These are phyloP conservation scores for Apus apus DNA, from an alignment of 2,113 vertebrate genomes.

Conservation along the genomic window DNA sequence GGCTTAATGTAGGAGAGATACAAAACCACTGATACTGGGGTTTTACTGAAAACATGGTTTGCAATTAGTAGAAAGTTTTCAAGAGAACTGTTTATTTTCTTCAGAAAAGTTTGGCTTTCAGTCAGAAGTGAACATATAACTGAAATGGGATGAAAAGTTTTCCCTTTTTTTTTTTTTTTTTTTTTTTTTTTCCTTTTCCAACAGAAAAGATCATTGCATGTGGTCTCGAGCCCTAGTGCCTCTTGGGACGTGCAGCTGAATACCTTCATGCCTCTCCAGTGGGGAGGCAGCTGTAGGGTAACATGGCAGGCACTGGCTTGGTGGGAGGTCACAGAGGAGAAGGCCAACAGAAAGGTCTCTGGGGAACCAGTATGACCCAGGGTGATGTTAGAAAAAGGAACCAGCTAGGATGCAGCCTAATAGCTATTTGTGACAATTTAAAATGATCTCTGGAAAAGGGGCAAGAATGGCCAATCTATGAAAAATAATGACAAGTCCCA, in stretches of 20 bases:
- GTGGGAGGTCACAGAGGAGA: not conserved
- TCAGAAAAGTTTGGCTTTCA: not conserved
- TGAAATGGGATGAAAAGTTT: not conserved
- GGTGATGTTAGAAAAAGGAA: not conserved
- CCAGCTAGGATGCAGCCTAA: not conserved
- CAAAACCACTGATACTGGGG: not conserved
- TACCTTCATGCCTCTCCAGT: not conserved
- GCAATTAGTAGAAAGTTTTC: slow-evolving; percentile 9
- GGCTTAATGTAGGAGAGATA: not conserved
- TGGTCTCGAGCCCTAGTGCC: not conserved
- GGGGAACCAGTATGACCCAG: not conserved
- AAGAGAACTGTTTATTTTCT: slow-evolving; percentile 25
- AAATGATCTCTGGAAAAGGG: not conserved
- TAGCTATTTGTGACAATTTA: not conserved
- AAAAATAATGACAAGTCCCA: not conserved
- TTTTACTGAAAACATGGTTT: not conserved
- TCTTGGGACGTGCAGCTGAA: not conserved
- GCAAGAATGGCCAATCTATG: not conserved
- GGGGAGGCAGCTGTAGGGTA: not conserved
- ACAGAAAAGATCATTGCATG: not conserved
- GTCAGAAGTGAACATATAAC: not conserved
- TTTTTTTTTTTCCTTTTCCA: not conserved
- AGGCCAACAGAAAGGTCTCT: not conserved
- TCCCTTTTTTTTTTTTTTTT: not conserved
- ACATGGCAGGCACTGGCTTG: accelerated